Conservation (phyloP, 1,140 invertebrate species). For the Trinorchestia longiramus region DNA sequence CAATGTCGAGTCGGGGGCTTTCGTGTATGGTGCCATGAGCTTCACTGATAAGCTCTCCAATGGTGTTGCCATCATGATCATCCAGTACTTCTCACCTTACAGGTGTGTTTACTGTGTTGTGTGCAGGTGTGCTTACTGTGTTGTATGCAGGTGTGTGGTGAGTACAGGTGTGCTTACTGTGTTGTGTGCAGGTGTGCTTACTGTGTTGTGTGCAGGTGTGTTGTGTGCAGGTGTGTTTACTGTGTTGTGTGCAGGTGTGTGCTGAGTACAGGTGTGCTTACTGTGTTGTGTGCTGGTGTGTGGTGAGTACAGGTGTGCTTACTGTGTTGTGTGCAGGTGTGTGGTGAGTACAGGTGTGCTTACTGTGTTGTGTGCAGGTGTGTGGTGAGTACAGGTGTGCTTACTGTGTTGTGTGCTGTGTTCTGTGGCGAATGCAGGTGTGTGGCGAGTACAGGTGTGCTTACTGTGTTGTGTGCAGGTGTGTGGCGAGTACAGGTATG, state of each 20-base stretch:
- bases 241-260: neutral
- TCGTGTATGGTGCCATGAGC: constrained; percentile 96
- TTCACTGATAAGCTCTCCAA: constrained; percentile 93
- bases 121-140: neutral
- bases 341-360: neutral
- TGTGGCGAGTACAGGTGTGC: too few relatives aligned
- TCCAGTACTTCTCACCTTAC: constrained; percentile 75
- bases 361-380: too few relatives aligned
- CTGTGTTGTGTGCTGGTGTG: neutral
- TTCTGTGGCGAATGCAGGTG: too few relatives aligned
- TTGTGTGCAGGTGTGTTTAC: too few relatives aligned
- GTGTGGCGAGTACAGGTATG: too few relatives aligned
- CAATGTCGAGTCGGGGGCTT: constrained; percentile 84
- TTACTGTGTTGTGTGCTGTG: too few relatives aligned
- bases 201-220: neutral
- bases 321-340: neutral
- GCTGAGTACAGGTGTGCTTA: neutral
- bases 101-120: constrained; percentile 54
- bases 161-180: constrained; percentile 6
- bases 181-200: neutral
- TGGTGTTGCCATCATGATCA: constrained; percentile 85
- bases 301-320: neutral
- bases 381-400: neutral
- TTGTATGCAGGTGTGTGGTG: neutral
- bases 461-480: neutral